These are phyloP conservation scores for Bacillus rossius DNA, from an alignment of 1,140 invertebrate species.

Conservation along the genomic window DNA sequence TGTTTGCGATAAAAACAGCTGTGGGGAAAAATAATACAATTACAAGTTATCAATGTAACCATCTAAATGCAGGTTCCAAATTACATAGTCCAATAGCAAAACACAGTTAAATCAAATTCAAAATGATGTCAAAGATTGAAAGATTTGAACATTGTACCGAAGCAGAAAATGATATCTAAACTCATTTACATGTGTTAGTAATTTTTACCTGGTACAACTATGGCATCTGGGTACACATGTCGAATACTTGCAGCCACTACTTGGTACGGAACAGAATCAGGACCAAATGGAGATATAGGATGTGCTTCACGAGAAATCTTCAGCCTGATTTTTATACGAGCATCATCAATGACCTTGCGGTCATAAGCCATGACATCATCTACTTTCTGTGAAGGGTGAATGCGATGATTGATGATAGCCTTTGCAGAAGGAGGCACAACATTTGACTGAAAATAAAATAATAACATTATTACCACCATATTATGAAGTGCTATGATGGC, in stretches of 20 bases:
- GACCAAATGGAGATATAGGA: slow-evolving; percentile 44
- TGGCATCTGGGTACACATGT: slow-evolving; percentile 43
- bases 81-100: too few relatives aligned
- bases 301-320: slow-evolving; percentile 37
- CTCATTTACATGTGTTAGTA: neutral
- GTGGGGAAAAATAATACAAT: slow-evolving; percentile 21
- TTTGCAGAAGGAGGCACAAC: slow-evolving; percentile 47
- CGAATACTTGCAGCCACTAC: slow-evolving; percentile 43
- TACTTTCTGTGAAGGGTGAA: slow-evolving; percentile 48
- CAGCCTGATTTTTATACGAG: slow-evolving; percentile 39
- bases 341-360: slow-evolving; percentile 44
- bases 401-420: slow-evolving; percentile 50
- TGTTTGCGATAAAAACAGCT: slow-evolving; percentile 49
- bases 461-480: too few relatives aligned
- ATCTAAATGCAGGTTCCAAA: too few relatives aligned
- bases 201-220: slow-evolving; percentile 44
- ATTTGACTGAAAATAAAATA: slow-evolving; percentile 41
- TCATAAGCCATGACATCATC: slow-evolving; percentile 48
- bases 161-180: too few relatives aligned
- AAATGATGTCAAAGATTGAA: too few relatives aligned
- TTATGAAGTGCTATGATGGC: too few relatives aligned
- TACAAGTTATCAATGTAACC: too few relatives aligned
- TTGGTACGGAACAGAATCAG: slow-evolving; percentile 43
- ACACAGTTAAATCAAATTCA: neutral
- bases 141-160: too few relatives aligned